Conservation (phyloP, 2,888 invertebrate species). For the Celastrina argiolus region DNA sequence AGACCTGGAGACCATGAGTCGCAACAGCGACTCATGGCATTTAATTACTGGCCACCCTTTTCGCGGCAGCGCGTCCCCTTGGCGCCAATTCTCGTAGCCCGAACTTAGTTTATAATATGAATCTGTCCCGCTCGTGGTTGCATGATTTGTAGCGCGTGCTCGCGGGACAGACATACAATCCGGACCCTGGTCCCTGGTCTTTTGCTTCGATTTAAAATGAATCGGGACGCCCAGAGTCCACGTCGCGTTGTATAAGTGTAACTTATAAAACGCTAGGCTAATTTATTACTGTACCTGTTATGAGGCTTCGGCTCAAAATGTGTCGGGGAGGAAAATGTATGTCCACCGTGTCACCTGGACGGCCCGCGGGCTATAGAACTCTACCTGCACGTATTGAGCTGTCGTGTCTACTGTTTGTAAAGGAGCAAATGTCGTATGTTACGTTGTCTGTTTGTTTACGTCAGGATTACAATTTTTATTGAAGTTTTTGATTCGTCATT, state of each 20-base stretch:
- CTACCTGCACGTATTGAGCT: background rate
- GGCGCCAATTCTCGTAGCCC: too few species aligned
- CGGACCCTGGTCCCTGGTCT: background rate
- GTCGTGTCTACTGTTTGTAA: background rate
- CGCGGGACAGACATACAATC: too few species aligned
- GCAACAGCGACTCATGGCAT: too few species aligned
- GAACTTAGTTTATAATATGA: too few species aligned
- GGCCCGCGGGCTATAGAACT: background rate
- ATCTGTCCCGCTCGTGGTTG: too few species aligned
- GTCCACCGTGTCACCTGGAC: background rate
- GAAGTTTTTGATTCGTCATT: background rate
- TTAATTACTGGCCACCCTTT: too few species aligned
- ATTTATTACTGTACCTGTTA: background rate
- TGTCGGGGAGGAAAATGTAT: background rate
- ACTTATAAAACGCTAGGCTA: background rate
- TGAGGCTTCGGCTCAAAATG: background rate
- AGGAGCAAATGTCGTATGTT: background rate
- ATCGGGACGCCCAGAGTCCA: background rate
- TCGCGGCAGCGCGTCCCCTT: too few species aligned
- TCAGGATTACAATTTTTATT: too few species aligned
- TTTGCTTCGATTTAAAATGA: background rate
- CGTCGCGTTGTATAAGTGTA: background rate
- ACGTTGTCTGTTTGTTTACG: background rate
- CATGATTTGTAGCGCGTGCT: too few species aligned
- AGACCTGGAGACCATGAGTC: too few species aligned